A percentile compares a stretch with the other conserved stretches of the same genome.
Evolutionary conservation across 2,797 vertebrate genomes (phyloP).

Genomic region (Cryptoprocta ferox): DNA sequence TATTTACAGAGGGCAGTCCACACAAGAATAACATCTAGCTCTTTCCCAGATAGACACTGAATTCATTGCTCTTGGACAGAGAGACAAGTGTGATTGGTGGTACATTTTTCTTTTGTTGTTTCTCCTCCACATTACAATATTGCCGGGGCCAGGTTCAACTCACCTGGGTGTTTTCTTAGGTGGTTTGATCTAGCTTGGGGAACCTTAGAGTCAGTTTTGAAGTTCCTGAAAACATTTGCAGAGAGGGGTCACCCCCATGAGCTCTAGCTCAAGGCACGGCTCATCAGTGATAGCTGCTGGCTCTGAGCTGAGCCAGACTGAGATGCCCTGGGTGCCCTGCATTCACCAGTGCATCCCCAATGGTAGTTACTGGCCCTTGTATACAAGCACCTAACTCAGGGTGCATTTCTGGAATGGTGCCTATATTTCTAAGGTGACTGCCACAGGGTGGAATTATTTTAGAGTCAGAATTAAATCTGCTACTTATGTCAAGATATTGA

Average conservation of each 20-base stretch:
- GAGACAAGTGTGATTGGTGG: background rate
- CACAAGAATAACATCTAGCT: background rate
- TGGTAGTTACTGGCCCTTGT: background rate
- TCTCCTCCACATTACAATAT: background rate
- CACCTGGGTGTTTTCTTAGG: background rate
- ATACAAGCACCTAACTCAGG: background rate
- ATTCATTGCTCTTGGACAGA: background rate
- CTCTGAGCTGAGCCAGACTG: background rate
- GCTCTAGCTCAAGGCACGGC: no score
- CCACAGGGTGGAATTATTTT: background rate
- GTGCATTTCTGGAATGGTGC: background rate
- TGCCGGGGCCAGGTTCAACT: background rate
- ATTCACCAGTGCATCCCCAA: background rate
- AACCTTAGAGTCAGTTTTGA: background rate
- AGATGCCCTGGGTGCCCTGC: accelerated
- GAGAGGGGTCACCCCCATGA: background rate
- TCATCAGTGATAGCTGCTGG: background rate
- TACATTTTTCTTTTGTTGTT: background rate
- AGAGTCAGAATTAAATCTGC: background rate
- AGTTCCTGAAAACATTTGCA: background rate
- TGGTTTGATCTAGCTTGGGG: background rate
- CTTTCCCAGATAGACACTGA: background rate
- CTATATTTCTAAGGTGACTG: background rate
- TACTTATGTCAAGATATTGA: background rate
- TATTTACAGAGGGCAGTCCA: no score